Conservation (phyloP, 2,888 invertebrate species). For the Rotaria sp. region DNA sequence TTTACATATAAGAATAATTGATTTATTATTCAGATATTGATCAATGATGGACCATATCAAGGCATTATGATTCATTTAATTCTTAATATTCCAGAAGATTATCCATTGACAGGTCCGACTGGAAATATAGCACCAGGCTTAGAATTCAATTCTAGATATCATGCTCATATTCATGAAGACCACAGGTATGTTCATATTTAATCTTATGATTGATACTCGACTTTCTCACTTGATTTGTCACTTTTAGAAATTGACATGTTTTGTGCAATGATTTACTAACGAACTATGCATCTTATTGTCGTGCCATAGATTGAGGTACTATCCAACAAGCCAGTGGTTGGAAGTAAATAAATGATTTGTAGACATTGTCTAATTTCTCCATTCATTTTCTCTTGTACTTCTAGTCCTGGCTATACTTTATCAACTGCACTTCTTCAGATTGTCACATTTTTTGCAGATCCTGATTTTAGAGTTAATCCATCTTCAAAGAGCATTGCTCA, state of each 20-base stretch:
- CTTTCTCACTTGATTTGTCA: background rate
- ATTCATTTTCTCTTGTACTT: too few relatives aligned
- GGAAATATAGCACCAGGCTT: too few relatives aligned
- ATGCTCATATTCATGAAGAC: too few relatives aligned
- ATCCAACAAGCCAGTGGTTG: background rate
- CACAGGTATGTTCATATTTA: background rate
- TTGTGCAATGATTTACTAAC: background rate
- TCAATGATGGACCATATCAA: background rate
- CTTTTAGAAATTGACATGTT: background rate
- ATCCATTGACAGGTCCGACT: too few relatives aligned
- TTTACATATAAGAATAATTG: background rate
- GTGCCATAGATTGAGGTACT: background rate
- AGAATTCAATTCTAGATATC: too few relatives aligned
- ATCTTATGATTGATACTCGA: too few relatives aligned
- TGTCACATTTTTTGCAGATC: background rate
- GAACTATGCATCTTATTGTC: background rate
- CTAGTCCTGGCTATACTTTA: too few relatives aligned
- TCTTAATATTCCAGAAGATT: too few relatives aligned
- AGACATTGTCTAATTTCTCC: too few relatives aligned
- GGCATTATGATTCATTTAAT: too few relatives aligned
- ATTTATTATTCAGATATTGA: background rate
- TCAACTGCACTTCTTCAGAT: too few relatives aligned
- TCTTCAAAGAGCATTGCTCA: background rate
- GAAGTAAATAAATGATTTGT: too few relatives aligned
- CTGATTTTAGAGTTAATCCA: background rate